Evolutionary conservation across 2,797 vertebrate species (phyloP), one percentile per base, ranked within the genome.

Genomic region (Ambastaia sidthimunki): DNA sequence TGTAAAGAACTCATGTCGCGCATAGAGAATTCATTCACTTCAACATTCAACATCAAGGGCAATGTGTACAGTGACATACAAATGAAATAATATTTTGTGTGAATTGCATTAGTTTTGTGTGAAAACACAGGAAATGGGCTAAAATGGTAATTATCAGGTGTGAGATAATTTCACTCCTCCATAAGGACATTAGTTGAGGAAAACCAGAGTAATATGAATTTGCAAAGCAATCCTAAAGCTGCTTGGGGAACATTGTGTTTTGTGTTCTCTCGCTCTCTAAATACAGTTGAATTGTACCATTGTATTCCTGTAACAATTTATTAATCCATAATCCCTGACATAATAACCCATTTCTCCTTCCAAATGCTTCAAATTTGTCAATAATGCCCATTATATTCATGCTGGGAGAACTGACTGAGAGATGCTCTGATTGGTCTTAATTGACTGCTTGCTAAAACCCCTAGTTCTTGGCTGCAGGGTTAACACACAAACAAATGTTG

Each of bases 171-270:
- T 18, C 18, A 19, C 37, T 18, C 16, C 4, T 73, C 21, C 12
- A 7, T 41, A 41, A 41, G 9, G 37, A 4, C 9, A 92, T 91
- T 92, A 89, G 91, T 87, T 80, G 86, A 84, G 85, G 86, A 81
- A 83, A 89, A 91, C 87, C 7, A 41, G 37, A 41, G 37, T 41
- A 41, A 41, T 41, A 89, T 89, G 89, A 92, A 92, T 92, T 91
- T 90, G 88, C 85, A 81, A 82, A 72, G 86, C 92, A 92, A 93
- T 92, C 91, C 89, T 88, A 83, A 63, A 52, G 44, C 9, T 59
- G 80, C 80, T 76, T 54, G 59, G 76, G 80, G 83, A 80, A 19
- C 52, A 44, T 28, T 55, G 34, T 82, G 59, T 71, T n/a, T 12
- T 54, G 21, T 11, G 76, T 72, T 72, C 54, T 70, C 52, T 52